Percentiles rank a stretch among this genome's conserved stretches.
phyloP scores from a whole-genome alignment of 1,140 invertebrate species.

The Himalopsyche phryganea region DNA sequence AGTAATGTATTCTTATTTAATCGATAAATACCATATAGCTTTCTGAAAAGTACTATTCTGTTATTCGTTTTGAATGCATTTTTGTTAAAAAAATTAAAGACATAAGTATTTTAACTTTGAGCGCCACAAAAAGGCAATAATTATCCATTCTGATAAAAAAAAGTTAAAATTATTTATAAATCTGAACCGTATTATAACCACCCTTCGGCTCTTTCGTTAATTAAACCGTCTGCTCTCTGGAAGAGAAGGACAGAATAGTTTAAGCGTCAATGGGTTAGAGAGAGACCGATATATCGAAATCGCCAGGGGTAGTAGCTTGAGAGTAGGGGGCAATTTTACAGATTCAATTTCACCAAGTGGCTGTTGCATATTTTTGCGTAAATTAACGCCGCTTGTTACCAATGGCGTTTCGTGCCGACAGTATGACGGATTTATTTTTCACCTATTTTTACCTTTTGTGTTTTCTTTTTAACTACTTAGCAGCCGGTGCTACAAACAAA shows the following conservation, averaged over 20 bases:
- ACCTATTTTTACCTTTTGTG: too few relatives aligned
- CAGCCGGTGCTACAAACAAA: too few relatives aligned
- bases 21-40: too few relatives aligned
- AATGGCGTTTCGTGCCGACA: conserved; percentile 15
- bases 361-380: conserved; percentile 36
- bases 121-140: conserved; percentile 14
- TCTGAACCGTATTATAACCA: conserved; percentile 31
- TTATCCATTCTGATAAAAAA: conserved; percentile 25
- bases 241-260: conserved; percentile 7
- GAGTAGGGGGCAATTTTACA: conserved; percentile 33
- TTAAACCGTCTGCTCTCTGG: conserved; percentile 30
- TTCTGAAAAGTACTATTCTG: too few relatives aligned
- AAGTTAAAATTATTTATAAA: conserved; percentile 32
- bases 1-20: too few relatives aligned
- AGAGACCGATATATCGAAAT: neutral
- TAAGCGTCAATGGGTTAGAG: too few relatives aligned
- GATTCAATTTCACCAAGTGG: conserved; percentile 36
- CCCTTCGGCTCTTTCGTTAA: conserved; percentile 30
- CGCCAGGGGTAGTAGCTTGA: neutral
- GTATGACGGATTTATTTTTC: conserved; percentile 24
- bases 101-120: neutral
- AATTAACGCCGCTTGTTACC: conserved; percentile 30
- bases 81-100: too few relatives aligned
- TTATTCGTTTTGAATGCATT: too few relatives aligned
- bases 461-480: too few relatives aligned